Percentiles rank a stretch among this genome's conserved stretches.
phyloP scores from a whole-genome alignment of 2,888 invertebrate genomes.

The Zootermopsis nevadensis region DNA sequence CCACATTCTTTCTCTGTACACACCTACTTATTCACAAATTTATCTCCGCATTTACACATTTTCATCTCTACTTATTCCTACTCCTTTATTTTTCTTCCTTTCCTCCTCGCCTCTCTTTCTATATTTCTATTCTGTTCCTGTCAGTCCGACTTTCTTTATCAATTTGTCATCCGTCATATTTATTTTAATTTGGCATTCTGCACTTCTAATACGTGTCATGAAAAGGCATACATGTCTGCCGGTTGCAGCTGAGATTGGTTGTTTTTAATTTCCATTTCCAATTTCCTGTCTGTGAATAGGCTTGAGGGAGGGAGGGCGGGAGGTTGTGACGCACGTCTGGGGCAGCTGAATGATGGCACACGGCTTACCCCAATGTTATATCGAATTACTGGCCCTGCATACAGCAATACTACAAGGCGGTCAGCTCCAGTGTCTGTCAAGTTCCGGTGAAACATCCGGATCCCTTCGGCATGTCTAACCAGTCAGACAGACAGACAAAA shows the following conservation, averaged over 20 bases:
- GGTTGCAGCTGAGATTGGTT: background rate
- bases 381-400: background rate
- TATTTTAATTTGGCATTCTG: background rate
- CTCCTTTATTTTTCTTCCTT: background rate
- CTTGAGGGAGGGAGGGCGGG: too few species aligned
- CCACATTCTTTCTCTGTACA: background rate
- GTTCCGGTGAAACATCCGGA: too few species aligned
- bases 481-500: too few species aligned
- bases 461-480: too few species aligned
- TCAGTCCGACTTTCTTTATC: background rate
- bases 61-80: background rate
- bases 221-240: background rate
- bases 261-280: background rate
- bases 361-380: background rate
- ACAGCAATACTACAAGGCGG: too few species aligned
- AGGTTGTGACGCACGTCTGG: background rate
- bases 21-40: background rate
- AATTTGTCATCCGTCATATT: background rate
- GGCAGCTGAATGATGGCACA: background rate
- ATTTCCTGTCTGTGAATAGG: background rate
- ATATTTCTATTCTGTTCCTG: background rate
- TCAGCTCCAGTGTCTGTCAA: too few species aligned
- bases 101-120: background rate
- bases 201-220: background rate
- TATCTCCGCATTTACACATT: too few species aligned